A percentile compares a stretch with the other conserved stretches of the same genome.
Conservation (phyloP, 2,888 invertebrate genomes). For the Athripsodes cinereus region DNA sequence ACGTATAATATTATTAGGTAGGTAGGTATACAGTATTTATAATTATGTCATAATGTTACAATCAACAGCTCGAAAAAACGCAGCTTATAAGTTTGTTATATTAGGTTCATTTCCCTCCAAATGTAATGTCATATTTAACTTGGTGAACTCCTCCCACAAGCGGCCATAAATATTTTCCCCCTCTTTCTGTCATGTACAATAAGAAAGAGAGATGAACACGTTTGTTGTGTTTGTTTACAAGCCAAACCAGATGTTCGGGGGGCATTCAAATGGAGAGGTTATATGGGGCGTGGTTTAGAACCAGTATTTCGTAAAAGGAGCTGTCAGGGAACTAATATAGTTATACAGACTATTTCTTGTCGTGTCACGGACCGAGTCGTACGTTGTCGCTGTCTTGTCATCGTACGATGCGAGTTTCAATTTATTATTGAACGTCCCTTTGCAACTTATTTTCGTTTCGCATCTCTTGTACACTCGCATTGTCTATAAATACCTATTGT, state of each 20-base stretch:
- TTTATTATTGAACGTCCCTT: not conserved
- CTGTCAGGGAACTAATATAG: constrained; percentile 19
- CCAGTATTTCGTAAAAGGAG: constrained; percentile 12
- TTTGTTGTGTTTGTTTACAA: not conserved
- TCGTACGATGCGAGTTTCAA: constrained; percentile 8
- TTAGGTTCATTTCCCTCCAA: constrained; percentile 19
- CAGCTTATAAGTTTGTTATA: not conserved
- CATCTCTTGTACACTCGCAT: too few relatives aligned
- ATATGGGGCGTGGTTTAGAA: constrained; percentile 7
- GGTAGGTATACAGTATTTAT: not conserved
- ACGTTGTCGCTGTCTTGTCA: constrained; percentile 9
- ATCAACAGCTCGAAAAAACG: constrained; percentile 10
- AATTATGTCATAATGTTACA: constrained; percentile 17
- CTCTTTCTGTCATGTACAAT: not conserved
- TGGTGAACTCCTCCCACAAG: constrained; percentile 9
- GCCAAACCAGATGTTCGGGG: not conserved
- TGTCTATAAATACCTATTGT: too few relatives aligned
- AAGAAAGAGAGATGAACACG: constrained; percentile 5
- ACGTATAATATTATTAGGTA: too few relatives aligned
- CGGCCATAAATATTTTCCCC: constrained; percentile 2
- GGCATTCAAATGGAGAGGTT: constrained; percentile 5
- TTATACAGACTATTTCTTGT: constrained; percentile 19
- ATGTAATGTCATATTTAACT: constrained; percentile 20
- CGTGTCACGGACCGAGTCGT: constrained; percentile 11
- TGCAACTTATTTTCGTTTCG: too few relatives aligned